A percentile compares a stretch with the other conserved stretches of the same genome.
phyloP scores from a whole-genome alignment of 2,113 vertebrate genomes.

The Romanogobio albipinnatus region DNA sequence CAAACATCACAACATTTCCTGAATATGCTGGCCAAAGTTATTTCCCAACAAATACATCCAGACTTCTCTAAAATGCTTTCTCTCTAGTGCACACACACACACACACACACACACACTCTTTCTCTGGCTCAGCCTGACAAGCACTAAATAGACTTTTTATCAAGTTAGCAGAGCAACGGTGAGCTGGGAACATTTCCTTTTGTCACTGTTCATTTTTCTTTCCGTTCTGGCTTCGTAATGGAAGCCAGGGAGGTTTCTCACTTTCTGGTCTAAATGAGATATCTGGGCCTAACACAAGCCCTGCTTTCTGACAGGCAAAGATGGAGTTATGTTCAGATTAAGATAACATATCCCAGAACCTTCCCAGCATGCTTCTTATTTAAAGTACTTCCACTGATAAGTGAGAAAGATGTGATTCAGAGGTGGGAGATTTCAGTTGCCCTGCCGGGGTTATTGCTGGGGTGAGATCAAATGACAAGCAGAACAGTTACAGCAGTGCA shows the following conservation, averaged over 20 bases:
- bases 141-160: slow-evolving; percentile 80
- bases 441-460: slow-evolving; percentile 51
- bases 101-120: neutral
- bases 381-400: slow-evolving; percentile 62
- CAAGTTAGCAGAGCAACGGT: slow-evolving; percentile 65
- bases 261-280: slow-evolving; percentile 72
- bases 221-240: slow-evolving; percentile 60
- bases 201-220: slow-evolving; percentile 67
- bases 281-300: slow-evolving; percentile 63
- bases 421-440: slow-evolving; percentile 52
- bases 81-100: neutral
- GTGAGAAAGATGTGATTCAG: slow-evolving; percentile 51
- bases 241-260: slow-evolving; percentile 59
- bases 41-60: slow-evolving; percentile 64
- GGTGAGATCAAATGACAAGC: slow-evolving; percentile 59
- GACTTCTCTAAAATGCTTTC: slow-evolving; percentile 70
- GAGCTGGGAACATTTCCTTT: slow-evolving; percentile 62
- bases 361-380: slow-evolving; percentile 65
- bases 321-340: slow-evolving; percentile 66
- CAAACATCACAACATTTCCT: neutral
- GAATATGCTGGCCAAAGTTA: slow-evolving; percentile 33
- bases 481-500: slow-evolving; percentile 58
- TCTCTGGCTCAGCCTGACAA: slow-evolving; percentile 63
- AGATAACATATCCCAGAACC: slow-evolving; percentile 65
- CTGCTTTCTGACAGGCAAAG: slow-evolving; percentile 63